Evolutionary conservation across 2,888 invertebrate genomes (phyloP).

Genomic region (Drosophila recens): DNA sequence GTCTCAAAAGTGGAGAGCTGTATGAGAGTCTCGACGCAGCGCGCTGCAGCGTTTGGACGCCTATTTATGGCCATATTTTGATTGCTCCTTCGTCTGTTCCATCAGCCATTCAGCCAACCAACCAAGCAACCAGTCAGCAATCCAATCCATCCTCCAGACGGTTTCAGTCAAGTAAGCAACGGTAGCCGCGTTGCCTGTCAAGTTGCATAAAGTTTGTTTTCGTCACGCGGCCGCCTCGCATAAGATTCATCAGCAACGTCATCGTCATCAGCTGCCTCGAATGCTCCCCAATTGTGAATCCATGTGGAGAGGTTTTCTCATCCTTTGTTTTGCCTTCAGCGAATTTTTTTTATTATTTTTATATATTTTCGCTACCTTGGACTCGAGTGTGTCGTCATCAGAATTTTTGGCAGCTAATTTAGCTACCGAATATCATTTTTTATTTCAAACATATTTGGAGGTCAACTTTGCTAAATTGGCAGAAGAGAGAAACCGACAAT

Average conservation of each 20-base stretch:
- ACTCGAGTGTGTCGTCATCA: conserved; percentile 49
- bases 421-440: conserved; percentile 56
- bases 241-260: conserved; percentile 47
- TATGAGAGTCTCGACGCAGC: conserved; percentile 11
- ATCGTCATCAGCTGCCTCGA: conserved; percentile 15
- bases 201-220: conserved; percentile 70
- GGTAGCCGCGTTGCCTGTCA: conserved; percentile 61
- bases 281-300: conserved; percentile 7
- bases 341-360: conserved; percentile 48
- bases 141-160: conserved; percentile 26
- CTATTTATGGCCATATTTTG: conserved; percentile 76
- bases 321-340: conserved; percentile 16
- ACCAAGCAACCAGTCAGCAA: conserved; percentile 29
- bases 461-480: conserved; percentile 34
- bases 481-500: background rate
- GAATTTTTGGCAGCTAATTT: conserved; percentile 52
- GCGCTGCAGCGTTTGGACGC: conserved; percentile 41
- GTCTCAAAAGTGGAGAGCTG: background rate
- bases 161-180: conserved; percentile 29
- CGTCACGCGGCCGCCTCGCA: conserved; percentile 64
- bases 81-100: conserved; percentile 57
- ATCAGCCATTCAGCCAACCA: conserved; percentile 32
- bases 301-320: conserved; percentile 17
- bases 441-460: conserved; percentile 5
- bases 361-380: conserved; percentile 19